Evolutionary conservation across 2,113 vertebrate species (phyloP).

Genomic region (Jaculus jaculus): DNA sequence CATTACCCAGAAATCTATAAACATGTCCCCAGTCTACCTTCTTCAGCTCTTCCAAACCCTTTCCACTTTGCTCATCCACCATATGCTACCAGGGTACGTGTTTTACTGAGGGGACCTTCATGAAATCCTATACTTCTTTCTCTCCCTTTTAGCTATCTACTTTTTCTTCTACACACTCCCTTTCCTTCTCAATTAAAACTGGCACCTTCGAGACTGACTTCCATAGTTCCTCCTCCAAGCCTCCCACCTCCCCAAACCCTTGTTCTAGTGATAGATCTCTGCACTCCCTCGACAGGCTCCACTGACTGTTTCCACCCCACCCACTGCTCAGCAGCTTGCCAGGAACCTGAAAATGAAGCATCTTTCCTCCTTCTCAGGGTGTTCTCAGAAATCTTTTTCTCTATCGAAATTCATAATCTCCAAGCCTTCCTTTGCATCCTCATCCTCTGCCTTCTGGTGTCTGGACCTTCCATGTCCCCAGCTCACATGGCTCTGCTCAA

Average conservation of each 20-base stretch:
- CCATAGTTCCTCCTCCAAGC: not conserved
- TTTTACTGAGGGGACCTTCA: not conserved
- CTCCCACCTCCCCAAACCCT: not conserved
- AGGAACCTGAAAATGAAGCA: slow-evolving; percentile 49
- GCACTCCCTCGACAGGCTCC: not conserved
- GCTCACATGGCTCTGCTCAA: slow-evolving; percentile 28
- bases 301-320: not conserved
- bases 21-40: not conserved
- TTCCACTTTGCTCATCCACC: slow-evolving; percentile 9
- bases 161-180: not conserved
- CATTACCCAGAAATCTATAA: not conserved
- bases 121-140: not conserved
- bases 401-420: slow-evolving; percentile 28
- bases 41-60: slow-evolving; percentile 11
- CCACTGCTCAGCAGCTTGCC: slow-evolving; percentile 14
- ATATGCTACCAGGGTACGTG: not conserved
- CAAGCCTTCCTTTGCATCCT: not conserved
- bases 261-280: not conserved
- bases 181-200: slow-evolving; percentile 6
- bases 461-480: not conserved
- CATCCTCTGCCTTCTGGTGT: slow-evolving; percentile 5
- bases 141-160: not conserved
- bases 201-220: not conserved
- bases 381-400: not conserved
- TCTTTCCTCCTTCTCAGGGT: slow-evolving; percentile 24